Conservation (phyloP, 1,140 invertebrate genomes). For the Drosophila parvula region DNA sequence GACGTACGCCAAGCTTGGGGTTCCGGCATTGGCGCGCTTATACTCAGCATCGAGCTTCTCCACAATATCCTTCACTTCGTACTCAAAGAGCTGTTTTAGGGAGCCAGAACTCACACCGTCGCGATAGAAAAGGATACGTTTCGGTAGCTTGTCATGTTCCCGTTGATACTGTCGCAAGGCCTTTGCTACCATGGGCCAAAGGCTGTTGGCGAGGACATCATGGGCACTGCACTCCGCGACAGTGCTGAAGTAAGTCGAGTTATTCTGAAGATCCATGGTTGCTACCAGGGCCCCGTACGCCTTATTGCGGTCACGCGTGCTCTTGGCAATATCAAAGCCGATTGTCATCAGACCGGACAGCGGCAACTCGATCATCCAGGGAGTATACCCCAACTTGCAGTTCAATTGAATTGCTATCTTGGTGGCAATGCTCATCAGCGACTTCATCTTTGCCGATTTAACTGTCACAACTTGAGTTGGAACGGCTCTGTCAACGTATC, state of each 20-base stretch:
- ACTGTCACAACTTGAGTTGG: constrained; percentile 90
- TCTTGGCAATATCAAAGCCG: constrained; percentile 95
- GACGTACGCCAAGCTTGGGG: constrained; percentile 88
- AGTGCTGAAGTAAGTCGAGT: constrained; percentile 75
- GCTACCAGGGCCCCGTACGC: constrained; percentile 92
- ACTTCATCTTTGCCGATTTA: constrained; percentile 80
- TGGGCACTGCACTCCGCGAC: constrained; percentile 88
- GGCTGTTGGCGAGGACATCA: constrained; percentile 89
- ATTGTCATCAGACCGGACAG: constrained; percentile 90
- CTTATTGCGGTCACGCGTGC: constrained; percentile 86
- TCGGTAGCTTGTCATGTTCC: constrained; percentile 84
- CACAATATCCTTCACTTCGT: constrained; percentile 85
- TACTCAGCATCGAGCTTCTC: constrained; percentile 86
- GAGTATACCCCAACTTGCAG: constrained; percentile 94
- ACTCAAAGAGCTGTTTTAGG: constrained; percentile 86
- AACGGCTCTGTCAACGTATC: constrained; percentile 90
- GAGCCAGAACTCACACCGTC: constrained; percentile 95
- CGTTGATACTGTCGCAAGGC: constrained; percentile 86
- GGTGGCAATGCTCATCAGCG: constrained; percentile 90
- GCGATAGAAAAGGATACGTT: constrained; percentile 89
- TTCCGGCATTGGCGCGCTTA: constrained; percentile 67
- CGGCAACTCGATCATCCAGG: constrained; percentile 92
- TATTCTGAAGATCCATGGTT: constrained; percentile 89
- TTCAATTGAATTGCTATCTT: constrained; percentile 95
- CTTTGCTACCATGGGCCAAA: constrained; percentile 87